phyloP scores from a whole-genome alignment of 92 coral and sea anemone species.

The Paramuricea clavata region DNA sequence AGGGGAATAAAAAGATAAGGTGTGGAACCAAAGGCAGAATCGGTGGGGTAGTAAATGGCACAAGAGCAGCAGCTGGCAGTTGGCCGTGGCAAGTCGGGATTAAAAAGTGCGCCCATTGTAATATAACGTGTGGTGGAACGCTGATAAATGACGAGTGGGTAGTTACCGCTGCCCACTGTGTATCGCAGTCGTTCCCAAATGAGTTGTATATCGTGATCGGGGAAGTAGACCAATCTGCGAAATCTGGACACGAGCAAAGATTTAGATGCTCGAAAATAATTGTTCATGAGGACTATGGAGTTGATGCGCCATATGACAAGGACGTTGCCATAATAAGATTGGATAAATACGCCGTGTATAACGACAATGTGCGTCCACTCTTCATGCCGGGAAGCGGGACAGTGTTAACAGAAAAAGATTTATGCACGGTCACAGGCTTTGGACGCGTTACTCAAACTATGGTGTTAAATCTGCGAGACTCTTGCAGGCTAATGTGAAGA shows the following conservation, averaged over 20 bases:
- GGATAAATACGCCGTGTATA: conserved; percentile 41
- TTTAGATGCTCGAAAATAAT: conserved; percentile 7
- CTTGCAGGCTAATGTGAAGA: conserved; percentile 26
- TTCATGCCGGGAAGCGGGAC: conserved; percentile 14
- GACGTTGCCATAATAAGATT: conserved; percentile 32
- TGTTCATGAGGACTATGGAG: conserved; percentile 3
- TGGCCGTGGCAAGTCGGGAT: conserved; percentile 50
- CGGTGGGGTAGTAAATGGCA: conserved; percentile 42
- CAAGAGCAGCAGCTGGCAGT: background rate
- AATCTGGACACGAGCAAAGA: conserved; percentile 32
- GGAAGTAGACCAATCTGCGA: conserved; percentile 19
- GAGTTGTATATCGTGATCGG: conserved; percentile 12
- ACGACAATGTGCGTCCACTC: conserved; percentile 46
- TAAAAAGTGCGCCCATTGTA: conserved; percentile 4
- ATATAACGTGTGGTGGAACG: conserved; percentile 44
- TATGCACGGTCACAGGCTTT: conserved; percentile 44
- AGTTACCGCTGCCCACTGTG: conserved; percentile 53
- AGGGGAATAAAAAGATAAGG: background rate
- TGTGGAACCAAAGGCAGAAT: conserved; percentile 29
- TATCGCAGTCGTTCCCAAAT: conserved; percentile 6
- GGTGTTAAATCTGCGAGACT: conserved; percentile 20
- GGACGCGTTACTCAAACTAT: background rate
- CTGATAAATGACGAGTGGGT: conserved; percentile 49
- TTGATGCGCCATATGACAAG: conserved; percentile 36
- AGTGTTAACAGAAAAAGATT: conserved; percentile 25